Conservation (phyloP, 2,113 vertebrate genomes). For the Atlantisia rogersi region DNA sequence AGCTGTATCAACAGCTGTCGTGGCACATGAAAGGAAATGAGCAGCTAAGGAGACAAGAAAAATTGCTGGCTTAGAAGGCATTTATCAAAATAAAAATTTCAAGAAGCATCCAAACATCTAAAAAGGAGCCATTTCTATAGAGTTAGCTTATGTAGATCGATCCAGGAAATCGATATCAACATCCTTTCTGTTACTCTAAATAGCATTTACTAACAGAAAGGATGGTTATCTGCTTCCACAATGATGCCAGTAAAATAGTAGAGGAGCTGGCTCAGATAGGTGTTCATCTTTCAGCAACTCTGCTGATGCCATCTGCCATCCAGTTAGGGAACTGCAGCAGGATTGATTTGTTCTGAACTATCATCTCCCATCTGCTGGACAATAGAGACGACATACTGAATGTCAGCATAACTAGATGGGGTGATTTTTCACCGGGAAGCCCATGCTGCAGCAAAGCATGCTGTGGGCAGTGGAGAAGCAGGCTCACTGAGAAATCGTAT, state of each 20-base stretch:
- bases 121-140: not conserved
- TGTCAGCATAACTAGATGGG: not conserved
- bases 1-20: not conserved
- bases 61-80: not conserved
- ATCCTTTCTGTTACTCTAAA: not conserved
- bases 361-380: conserved; percentile 1
- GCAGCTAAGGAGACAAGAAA: not conserved
- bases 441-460: not conserved
- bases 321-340: not conserved
- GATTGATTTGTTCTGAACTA: not conserved
- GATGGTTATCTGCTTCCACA: not conserved
- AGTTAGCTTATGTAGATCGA: not conserved
- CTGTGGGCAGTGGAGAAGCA: not conserved
- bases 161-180: not conserved
- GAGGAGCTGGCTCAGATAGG: not conserved
- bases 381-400: not conserved
- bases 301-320: conserved; percentile 54
- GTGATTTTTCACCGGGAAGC: not conserved
- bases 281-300: not conserved
- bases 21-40: not conserved
- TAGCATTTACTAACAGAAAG: not conserved
- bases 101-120: not conserved
- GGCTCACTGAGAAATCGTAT: not conserved
- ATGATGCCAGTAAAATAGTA: not conserved
- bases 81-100: not conserved